phyloP scores from a whole-genome alignment of 1,140 invertebrate genomes.

The Drepana arcuata region DNA sequence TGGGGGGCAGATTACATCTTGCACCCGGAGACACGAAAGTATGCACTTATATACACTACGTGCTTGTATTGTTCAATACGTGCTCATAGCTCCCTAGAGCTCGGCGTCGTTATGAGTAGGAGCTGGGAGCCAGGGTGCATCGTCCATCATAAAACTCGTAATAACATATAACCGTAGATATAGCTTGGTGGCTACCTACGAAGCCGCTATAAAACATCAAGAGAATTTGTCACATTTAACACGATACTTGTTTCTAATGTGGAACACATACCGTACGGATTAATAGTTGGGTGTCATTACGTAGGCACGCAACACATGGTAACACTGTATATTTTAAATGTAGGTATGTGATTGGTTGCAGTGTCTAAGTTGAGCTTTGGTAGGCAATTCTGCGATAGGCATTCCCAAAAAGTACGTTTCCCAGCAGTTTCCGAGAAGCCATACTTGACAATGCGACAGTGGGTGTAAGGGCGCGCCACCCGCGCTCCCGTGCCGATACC shows the following conservation, averaged over 20 bases:
- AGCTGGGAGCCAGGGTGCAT: slow-evolving; percentile 21
- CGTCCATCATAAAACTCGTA: slow-evolving; percentile 36
- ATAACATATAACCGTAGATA: slow-evolving; percentile 22
- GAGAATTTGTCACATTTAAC: slow-evolving; percentile 40
- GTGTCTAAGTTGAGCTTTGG: neutral
- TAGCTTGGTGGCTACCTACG: neutral
- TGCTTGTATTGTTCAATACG: slow-evolving; percentile 28
- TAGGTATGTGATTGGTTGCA: slow-evolving; percentile 2
- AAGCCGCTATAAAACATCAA: slow-evolving; percentile 4
- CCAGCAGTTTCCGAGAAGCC: too few species aligned
- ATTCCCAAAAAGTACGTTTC: too few species aligned
- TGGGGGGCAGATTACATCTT: slow-evolving; percentile 6
- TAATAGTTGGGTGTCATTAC: too few species aligned
- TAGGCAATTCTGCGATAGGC: neutral
- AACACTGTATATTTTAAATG: too few species aligned
- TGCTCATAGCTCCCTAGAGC: slow-evolving; percentile 41
- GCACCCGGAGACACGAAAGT: slow-evolving; percentile 10
- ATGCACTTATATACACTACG: slow-evolving; percentile 17
- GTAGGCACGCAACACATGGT: too few species aligned
- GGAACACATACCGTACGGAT: too few species aligned
- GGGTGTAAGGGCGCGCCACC: too few species aligned
- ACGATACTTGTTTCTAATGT: slow-evolving; percentile 15
- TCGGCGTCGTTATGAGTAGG: slow-evolving; percentile 15
- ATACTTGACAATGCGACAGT: too few species aligned
- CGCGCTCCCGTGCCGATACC: too few species aligned